Base-by-base conservation (phyloP, 2,113 vertebrate genomes). In the Dunckerocampus dactyliophorus region DNA sequence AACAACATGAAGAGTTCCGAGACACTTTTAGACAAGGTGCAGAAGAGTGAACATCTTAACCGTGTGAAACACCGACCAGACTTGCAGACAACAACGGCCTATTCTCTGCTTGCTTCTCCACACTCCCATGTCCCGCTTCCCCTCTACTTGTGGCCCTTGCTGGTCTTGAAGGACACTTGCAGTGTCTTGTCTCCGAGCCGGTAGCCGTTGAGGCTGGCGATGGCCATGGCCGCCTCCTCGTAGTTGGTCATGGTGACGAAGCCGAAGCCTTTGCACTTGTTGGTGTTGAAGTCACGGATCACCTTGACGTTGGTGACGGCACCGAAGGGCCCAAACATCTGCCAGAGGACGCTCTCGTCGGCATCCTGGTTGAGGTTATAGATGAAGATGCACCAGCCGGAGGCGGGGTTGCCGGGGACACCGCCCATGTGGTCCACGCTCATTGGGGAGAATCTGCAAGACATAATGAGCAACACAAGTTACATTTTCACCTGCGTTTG, bases 241-340 rank as follows among this genome's bases (percentile, higher is more conserved):
- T 99, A 99, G 92, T 99, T 98, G 76, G 95, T 94, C 96, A 99
- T 99, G 89, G 96, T 98, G 82, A 99, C 96, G 90, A 99, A 99
- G 83, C 96, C 96, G 84, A 99, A 99, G 80, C 96, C 96, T 90
- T 99, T 99, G 92, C 96, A 98, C 92, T 99, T 99, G 93, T 99
- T 99, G 93, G 95, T 99, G 93, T 97, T 99, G 92, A 98, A 98
- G 89, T 99, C 95, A 61, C 95, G 95, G 88, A 99, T 99, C 84
- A 99, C 96, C 88, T 99, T 99, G 82, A 99, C 96, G 79, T 98
- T 98, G 86, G 95, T 99, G 89, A 99, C 96, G 0, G 96, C 95
- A 11, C 96, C 96, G 66, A 99, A 98, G 60, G 96, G 96, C 66
- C 96, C 96, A 68, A 98, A 99, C 95, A 99, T 99, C 92, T 99